Base-by-base conservation (phyloP, 2,113 vertebrate genomes). In the Sander vitreus region DNA sequence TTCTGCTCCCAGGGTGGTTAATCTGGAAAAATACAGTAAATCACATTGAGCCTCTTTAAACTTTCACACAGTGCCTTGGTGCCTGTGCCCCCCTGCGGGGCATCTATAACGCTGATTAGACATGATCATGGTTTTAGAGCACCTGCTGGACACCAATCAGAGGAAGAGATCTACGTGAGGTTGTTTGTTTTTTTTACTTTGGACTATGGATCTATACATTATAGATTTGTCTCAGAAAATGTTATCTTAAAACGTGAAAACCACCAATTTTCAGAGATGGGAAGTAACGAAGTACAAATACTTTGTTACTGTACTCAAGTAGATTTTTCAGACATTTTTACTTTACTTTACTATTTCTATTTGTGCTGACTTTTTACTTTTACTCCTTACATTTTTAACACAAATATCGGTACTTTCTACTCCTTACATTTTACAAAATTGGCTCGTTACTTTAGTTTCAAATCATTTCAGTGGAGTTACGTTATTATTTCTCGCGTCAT, bases 21-120 rank as follows among this genome's bases (percentile, higher is more conserved):
- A 91, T 93, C 91, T 88, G 72, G 19, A 88, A 90, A 85, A 92
- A 91, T 87, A 92, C 86, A 81, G 55, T 90, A 89, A 90, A 89
- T 89, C 80, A 83, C 75, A 50, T 77, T 82, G 79, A 91, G 90
- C 83, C 78, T 88, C 86, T 91, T 92, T 78, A 87, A 91, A 94
- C 91, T 93, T 94, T 94, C 93, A 84, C 92, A 90, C 70, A 78
- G 80, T 60, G 83, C 80, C 62, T 51, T 6, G 47, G 87, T 75
- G 81, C 73, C 65, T 39, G 43, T 18, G 59, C 76, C 66, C 69
- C 10, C 91, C 83, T 64, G 86, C 70, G 85, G 84, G 60, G 78
- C 63, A 74, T 66, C 84, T 80, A 27, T 84, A 88, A 85, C 83
- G 53, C 87, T 85, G 91, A 93, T 92, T 88, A 90, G 87, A 88